A percentile compares a stretch with the other conserved stretches of the same genome.
phyloP scores from a whole-genome alignment of 2,888 invertebrate species.

The Oxystoma pomonae region DNA sequence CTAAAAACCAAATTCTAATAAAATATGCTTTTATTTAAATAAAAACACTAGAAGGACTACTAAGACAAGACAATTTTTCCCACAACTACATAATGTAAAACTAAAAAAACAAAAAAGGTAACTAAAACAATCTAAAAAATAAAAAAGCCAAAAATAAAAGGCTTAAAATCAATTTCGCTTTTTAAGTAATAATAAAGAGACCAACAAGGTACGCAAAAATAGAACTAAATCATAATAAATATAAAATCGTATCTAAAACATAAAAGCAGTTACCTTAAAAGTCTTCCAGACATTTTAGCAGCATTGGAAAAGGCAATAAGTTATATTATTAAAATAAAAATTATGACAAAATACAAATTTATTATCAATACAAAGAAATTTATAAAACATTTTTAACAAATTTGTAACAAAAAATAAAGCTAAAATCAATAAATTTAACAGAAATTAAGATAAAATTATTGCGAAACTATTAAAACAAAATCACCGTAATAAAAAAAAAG shows the following conservation, averaged over 20 bases:
- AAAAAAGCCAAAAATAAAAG: too few species aligned
- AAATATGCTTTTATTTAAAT: conserved; percentile 25
- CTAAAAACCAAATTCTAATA: conserved; percentile 26
- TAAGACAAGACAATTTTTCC: too few species aligned
- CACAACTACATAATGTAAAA: too few species aligned
- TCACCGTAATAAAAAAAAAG: neutral
- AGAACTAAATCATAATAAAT: too few species aligned
- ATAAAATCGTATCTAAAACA: neutral
- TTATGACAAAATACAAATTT: neutral
- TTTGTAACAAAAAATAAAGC: neutral
- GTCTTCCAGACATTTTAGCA: neutral
- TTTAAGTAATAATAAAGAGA: too few species aligned
- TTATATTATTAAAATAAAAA: too few species aligned
- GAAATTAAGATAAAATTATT: neutral
- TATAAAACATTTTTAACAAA: neutral
- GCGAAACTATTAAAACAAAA: neutral
- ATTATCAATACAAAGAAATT: neutral
- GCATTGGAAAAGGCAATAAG: neutral
- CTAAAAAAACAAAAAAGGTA: too few species aligned
- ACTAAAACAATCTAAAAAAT: too few species aligned
- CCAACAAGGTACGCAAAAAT: too few species aligned
- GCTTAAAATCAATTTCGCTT: too few species aligned
- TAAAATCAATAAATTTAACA: neutral
- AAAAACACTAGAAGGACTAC: too few species aligned
- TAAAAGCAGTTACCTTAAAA: neutral